These are phyloP conservation scores for Trinorchestia longiramus DNA, from an alignment of 1,140 invertebrate species.

Conservation along the genomic window DNA sequence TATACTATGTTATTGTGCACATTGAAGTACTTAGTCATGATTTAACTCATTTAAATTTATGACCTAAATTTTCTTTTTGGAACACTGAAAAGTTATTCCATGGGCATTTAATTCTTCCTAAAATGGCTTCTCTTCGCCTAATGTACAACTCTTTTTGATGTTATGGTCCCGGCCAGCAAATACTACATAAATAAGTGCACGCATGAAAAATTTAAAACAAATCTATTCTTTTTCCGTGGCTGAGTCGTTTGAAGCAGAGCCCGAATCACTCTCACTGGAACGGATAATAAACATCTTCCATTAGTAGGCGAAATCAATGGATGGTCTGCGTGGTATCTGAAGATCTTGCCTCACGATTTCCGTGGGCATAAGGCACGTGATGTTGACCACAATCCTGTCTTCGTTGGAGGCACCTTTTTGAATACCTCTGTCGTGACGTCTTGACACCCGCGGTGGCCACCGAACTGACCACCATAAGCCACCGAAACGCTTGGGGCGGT, in stretches of 20 bases:
- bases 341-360: conserved; percentile 38
- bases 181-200: not conserved
- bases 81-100: not conserved
- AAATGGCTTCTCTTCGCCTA: not conserved
- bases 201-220: not conserved
- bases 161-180: not conserved
- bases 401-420: conserved; percentile 47
- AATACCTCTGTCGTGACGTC: conserved; percentile 42
- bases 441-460: conserved; percentile 14
- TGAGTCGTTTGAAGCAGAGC: not conserved
- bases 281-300: conserved; percentile 16
- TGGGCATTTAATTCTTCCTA: not conserved
- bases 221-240: not conserved
- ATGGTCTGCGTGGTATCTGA: conserved; percentile 18
- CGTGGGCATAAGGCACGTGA: conserved; percentile 51
- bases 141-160: not conserved
- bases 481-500: not conserved
- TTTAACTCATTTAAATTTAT: not conserved
- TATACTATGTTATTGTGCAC: not conserved
- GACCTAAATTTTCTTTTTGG: not conserved
- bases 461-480: conserved; percentile 50
- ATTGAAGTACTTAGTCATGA: no score
- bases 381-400: conserved; percentile 53
- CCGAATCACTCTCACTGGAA: not conserved
- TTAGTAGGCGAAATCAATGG: conserved; percentile 35